Conservation (phyloP, 2,888 invertebrate genomes). For the Marronus borbonicus region DNA sequence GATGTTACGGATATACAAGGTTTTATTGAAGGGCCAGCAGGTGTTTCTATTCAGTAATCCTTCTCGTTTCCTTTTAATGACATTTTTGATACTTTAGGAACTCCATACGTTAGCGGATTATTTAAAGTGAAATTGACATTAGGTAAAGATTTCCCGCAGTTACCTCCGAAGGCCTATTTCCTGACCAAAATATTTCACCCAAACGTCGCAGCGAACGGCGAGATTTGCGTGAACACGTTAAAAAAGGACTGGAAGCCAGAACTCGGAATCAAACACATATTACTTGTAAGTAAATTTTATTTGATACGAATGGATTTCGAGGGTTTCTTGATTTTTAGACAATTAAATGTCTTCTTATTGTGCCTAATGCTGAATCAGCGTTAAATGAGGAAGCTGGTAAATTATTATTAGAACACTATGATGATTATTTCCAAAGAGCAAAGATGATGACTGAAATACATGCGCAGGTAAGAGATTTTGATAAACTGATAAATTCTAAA, state of each 20-base stretch:
- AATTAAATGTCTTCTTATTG: constrained; percentile 95
- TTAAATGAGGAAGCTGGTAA: constrained; percentile 98
- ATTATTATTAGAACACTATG: constrained; percentile 92
- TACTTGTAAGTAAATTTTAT: constrained; percentile 76
- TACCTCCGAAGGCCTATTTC: constrained; percentile 94
- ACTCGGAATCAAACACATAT: constrained; percentile 94
- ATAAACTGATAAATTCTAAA: background rate
- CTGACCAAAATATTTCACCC: constrained; percentile 98
- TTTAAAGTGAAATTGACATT: constrained; percentile 92
- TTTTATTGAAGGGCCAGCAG: constrained; percentile 87
- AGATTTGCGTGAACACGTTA: constrained; percentile 97
- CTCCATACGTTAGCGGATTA: constrained; percentile 91
- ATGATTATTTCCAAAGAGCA: constrained; percentile 91
- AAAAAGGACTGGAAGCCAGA: constrained; percentile 98
- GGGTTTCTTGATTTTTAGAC: constrained; percentile 74
- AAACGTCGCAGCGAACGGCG: constrained; percentile 93
- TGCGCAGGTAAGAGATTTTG: constrained; percentile 72
- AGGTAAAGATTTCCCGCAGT: constrained; percentile 93
- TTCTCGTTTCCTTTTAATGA: constrained; percentile 17
- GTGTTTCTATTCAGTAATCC: constrained; percentile 55
- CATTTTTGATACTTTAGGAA: constrained; percentile 72
- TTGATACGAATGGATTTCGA: background rate
- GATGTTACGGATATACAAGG: constrained; percentile 96
- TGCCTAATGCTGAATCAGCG: constrained; percentile 97
- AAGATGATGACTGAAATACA: constrained; percentile 95